A percentile compares a stretch with the other conserved stretches of the same genome.
These are phyloP conservation scores for Ptilodon capucinus DNA, from an alignment of 2,888 invertebrate species.

Conservation along the genomic window DNA sequence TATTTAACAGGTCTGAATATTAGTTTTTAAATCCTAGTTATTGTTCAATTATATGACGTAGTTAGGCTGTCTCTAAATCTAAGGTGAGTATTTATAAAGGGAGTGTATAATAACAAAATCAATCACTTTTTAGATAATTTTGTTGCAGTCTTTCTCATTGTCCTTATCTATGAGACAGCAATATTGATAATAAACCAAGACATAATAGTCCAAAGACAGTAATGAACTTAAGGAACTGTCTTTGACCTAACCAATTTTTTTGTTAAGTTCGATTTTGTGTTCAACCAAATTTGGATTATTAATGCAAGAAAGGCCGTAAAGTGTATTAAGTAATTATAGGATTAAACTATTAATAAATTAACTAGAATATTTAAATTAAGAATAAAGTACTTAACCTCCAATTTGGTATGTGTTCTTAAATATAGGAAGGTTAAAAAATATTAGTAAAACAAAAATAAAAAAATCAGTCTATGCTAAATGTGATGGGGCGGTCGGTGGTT, in stretches of 20 bases:
- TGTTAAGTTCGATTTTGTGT: not conserved
- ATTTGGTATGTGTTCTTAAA: slow-evolving; percentile 73
- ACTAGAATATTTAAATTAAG: slow-evolving; percentile 18
- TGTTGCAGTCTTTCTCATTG: no score
- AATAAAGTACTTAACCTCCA: slow-evolving; percentile 33
- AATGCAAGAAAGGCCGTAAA: slow-evolving; percentile 9
- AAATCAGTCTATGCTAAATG: slow-evolving; percentile 66
- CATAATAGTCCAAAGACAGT: no score
- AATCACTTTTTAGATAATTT: no score
- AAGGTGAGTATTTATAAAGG: no score
- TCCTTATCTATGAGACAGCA: no score
- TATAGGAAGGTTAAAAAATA: slow-evolving; percentile 53
- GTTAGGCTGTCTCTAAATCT: slow-evolving; percentile 4
- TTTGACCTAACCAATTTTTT: no score
- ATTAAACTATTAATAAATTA: slow-evolving; percentile 26
- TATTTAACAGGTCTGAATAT: not conserved
- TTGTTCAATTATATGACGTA: slow-evolving; percentile 14
- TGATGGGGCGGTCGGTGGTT: slow-evolving; percentile 66
- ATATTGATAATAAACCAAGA: no score
- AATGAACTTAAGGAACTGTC: no score
- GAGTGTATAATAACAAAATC: no score
- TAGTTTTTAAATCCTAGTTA: slow-evolving; percentile 4
- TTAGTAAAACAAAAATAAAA: slow-evolving; percentile 46
- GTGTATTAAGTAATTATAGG: slow-evolving; percentile 12
- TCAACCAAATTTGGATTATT: not conserved